Conservation (phyloP, 2,113 vertebrate species). For the Rhadina sibilatrix region DNA sequence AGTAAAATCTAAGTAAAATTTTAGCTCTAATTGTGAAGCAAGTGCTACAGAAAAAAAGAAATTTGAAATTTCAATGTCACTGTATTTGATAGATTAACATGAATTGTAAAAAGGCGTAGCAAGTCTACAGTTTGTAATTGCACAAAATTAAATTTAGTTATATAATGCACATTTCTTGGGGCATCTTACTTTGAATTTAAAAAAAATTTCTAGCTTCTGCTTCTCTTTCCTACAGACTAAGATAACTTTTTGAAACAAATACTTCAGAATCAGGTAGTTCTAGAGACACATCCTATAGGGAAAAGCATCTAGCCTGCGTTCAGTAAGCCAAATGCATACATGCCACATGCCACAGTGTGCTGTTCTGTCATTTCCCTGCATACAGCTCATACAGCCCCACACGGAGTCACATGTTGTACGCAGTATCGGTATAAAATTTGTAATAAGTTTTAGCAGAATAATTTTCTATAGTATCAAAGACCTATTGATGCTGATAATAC, state of each 20-base stretch:
- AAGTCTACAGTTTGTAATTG: neutral
- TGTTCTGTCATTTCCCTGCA: neutral
- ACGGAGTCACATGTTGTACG: rapidly evolving
- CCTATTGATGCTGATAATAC: neutral
- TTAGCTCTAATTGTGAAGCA: conserved; percentile 22
- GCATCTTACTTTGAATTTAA: conserved; percentile 18
- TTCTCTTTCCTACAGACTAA: neutral
- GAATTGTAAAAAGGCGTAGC: neutral
- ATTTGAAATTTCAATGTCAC: conserved; percentile 33
- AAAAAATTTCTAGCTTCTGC: neutral
- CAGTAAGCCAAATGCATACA: neutral
- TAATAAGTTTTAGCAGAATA: conserved; percentile 16
- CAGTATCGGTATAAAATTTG: neutral
- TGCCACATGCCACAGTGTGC: neutral
- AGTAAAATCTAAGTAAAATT: neutral
- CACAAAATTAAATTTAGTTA: conserved; percentile 10
- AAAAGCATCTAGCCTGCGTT: neutral
- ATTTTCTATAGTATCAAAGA: conserved; percentile 14
- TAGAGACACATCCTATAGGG: neutral
- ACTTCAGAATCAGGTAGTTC: neutral
- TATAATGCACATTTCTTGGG: neutral
- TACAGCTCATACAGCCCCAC: neutral
- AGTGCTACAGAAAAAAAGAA: neutral
- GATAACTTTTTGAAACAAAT: neutral
- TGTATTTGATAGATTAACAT: neutral